Evolutionary conservation across 2,797 vertebrate genomes (phyloP).

Genomic region (Acridotheres tristis): DNA sequence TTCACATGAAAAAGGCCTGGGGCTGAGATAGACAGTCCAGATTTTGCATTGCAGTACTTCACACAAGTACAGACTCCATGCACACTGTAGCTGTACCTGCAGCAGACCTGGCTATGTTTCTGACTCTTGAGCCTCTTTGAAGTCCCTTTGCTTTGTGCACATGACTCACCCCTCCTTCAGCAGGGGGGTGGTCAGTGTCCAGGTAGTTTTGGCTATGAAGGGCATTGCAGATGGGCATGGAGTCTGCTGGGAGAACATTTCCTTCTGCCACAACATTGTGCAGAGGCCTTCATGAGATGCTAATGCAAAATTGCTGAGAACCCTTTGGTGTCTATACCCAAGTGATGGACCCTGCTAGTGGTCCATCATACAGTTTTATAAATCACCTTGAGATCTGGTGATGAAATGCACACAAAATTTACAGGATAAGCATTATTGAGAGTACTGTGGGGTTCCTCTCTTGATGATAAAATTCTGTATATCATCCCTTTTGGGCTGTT

Average conservation of each 20-base stretch:
- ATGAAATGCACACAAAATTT: neutral
- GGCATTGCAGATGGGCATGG: neutral
- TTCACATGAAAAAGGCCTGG: neutral
- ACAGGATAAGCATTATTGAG: neutral
- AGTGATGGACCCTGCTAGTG: neutral
- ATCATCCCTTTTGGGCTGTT: neutral
- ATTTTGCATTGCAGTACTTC: neutral
- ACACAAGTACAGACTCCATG: neutral
- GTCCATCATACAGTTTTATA: neutral
- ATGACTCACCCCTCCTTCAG: neutral
- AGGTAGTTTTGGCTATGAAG: neutral
- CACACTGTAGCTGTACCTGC: rapidly evolving
- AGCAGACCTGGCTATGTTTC: neutral
- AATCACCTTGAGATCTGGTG: neutral
- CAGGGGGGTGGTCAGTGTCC: neutral
- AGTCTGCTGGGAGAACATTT: neutral
- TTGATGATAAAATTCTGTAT: neutral
- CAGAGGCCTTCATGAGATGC: neutral
- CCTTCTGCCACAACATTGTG: neutral
- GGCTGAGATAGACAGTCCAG: neutral
- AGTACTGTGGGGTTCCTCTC: neutral
- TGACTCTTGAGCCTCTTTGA: neutral
- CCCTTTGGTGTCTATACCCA: neutral
- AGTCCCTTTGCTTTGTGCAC: neutral
- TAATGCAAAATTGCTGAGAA: neutral